Conservation (phyloP, 2,888 invertebrate species). For the Hypomecis punctinalis region DNA sequence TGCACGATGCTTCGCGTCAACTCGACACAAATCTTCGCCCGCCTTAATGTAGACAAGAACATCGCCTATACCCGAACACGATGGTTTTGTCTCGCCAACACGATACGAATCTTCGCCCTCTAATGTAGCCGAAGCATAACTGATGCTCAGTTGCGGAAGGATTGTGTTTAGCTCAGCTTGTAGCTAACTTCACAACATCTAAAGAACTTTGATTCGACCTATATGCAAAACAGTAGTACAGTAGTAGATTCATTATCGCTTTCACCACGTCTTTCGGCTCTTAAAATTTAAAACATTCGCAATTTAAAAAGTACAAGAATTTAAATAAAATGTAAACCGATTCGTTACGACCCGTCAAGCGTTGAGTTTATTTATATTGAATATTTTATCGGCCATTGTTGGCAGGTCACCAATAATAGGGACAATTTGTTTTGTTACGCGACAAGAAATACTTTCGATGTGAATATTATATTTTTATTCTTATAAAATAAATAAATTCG, state of each 20-base stretch:
- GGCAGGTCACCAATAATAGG: constrained; percentile 51
- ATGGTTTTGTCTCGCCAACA: too few species aligned
- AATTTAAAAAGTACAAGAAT: constrained; percentile 34
- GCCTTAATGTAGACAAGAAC: too few species aligned
- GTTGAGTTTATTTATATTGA: constrained; percentile 58
- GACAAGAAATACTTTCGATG: constrained; percentile 8
- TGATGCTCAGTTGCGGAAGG: too few species aligned
- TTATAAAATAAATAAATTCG: neutral
- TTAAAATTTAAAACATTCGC: constrained; percentile 12
- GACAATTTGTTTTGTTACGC: constrained; percentile 40
- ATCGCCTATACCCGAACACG: too few species aligned
- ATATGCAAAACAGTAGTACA: neutral
- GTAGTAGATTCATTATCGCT: neutral
- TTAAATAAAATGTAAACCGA: constrained; percentile 55
- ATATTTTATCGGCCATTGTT: constrained; percentile 73
- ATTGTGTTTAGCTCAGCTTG: too few species aligned
- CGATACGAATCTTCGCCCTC: too few species aligned
- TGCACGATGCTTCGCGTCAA: too few species aligned
- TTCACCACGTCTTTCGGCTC: neutral
- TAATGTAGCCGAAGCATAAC: too few species aligned
- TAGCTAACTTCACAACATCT: too few species aligned
- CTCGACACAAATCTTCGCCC: too few species aligned
- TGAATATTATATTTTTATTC: constrained; percentile 14
- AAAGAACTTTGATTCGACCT: too few species aligned
- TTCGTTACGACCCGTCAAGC: constrained; percentile 48